These are phyloP conservation scores for Penaeus vannamei DNA, from an alignment of 1,140 invertebrate species.

Conservation along the genomic window DNA sequence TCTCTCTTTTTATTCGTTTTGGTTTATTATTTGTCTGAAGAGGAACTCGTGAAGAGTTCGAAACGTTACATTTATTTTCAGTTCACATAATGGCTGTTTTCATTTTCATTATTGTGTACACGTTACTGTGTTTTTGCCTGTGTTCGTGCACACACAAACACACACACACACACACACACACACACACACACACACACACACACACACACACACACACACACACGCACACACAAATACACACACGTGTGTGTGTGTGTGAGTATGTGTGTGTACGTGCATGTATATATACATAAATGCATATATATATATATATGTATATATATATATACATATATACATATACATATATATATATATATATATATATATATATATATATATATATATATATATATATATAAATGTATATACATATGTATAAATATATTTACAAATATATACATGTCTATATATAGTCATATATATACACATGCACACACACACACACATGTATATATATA, in stretches of 20 bases:
- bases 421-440: slow-evolving; percentile 18
- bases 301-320: slow-evolving; percentile 2
- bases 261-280: neutral
- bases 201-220: neutral
- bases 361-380: slow-evolving; percentile 21
- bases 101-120: too few relatives aligned
- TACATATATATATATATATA: slow-evolving; percentile 4
- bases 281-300: neutral
- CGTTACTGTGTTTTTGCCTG: too few relatives aligned
- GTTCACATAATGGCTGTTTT: too few relatives aligned
- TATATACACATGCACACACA: neutral
- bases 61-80: too few relatives aligned
- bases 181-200: too few relatives aligned
- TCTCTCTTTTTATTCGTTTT: too few relatives aligned
- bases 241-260: neutral
- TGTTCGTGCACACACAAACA: too few relatives aligned
- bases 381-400: slow-evolving; percentile 16
- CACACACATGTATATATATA: slow-evolving; percentile 21
- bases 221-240: neutral
- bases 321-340: slow-evolving; percentile 18
- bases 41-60: too few relatives aligned
- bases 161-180: too few relatives aligned
- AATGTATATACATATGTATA: neutral
- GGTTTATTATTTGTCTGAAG: too few relatives aligned
- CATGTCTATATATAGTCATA: slow-evolving; percentile 8